A percentile compares a stretch with the other conserved stretches of the same genome.
Conservation (phyloP, 1,140 invertebrate genomes). For the Eriosoma lanigerum region DNA sequence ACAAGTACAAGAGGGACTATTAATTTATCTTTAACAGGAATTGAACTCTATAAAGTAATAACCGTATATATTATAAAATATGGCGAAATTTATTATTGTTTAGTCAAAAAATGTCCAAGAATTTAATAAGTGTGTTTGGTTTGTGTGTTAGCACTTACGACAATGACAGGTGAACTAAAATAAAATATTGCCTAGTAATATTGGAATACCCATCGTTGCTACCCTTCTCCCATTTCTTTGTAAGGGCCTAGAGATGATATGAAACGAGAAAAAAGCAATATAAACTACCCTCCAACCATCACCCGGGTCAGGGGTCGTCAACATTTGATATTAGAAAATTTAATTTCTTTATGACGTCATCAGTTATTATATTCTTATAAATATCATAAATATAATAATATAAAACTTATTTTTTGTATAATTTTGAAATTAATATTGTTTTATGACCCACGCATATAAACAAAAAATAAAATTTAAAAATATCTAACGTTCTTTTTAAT, state of each 20-base stretch:
- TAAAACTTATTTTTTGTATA: neutral
- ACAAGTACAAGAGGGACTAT: neutral
- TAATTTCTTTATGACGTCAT: slow-evolving; percentile 23
- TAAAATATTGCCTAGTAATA: slow-evolving; percentile 48
- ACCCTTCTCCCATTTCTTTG: slow-evolving; percentile 40
- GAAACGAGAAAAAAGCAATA: slow-evolving; percentile 50
- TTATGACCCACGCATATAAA: too few relatives aligned
- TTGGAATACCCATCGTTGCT: slow-evolving; percentile 36
- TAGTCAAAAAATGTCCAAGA: slow-evolving; percentile 40
- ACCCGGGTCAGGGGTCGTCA: slow-evolving; percentile 38
- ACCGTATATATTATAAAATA: too few relatives aligned
- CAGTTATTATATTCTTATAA: neutral
- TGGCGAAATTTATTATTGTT: slow-evolving; percentile 1
- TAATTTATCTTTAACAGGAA: neutral
- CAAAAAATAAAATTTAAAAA: too few relatives aligned
- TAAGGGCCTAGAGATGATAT: slow-evolving; percentile 10
- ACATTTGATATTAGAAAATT: slow-evolving; percentile 33
- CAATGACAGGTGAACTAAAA: slow-evolving; percentile 51
- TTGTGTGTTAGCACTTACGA: slow-evolving; percentile 43
- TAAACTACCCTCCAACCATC: slow-evolving; percentile 25
- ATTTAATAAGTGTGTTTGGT: slow-evolving; percentile 51
- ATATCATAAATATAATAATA: neutral
- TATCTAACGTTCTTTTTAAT: too few relatives aligned
- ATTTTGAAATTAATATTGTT: neutral
- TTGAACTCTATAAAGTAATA: neutral